Percentiles rank a stretch among this genome's conserved stretches.
phyloP scores from a whole-genome alignment of 2,888 invertebrate genomes.

The Mimumesa dahlbomi region DNA sequence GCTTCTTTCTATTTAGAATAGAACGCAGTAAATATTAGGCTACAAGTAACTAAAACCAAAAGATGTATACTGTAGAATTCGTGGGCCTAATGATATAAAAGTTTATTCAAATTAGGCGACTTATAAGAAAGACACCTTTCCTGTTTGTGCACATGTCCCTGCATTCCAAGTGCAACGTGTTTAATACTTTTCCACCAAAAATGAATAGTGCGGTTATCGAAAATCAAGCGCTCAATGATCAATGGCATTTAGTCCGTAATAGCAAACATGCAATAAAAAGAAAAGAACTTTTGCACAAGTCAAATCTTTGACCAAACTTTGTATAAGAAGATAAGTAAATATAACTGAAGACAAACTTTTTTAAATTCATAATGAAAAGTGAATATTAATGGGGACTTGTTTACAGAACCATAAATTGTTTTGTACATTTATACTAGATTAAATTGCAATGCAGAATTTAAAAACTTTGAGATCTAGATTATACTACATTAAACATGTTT shows the following conservation, averaged over 20 bases:
- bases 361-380: conserved; percentile 44
- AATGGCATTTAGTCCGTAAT: conserved; percentile 34
- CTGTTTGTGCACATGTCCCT: conserved; percentile 16
- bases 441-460: conserved; percentile 27
- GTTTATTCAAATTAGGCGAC: conserved; percentile 15
- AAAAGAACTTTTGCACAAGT: conserved; percentile 52
- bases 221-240: conserved; percentile 24
- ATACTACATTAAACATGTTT: conserved; percentile 32
- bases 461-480: conserved; percentile 13
- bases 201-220: conserved; percentile 10
- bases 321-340: conserved; percentile 36
- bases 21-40: conserved; percentile 12
- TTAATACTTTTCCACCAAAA: conserved; percentile 9
- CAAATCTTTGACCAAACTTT: conserved; percentile 57
- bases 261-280: conserved; percentile 22
- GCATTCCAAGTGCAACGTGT: neutral
- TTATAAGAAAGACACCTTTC: neutral
- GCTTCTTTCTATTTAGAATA: conserved; percentile 2
- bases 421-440: conserved; percentile 58
- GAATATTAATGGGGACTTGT: conserved; percentile 34
- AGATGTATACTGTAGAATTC: conserved; percentile 5
- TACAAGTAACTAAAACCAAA: conserved; percentile 12
- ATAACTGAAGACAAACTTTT: conserved; percentile 52
- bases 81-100: conserved; percentile 37
- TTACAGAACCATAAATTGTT: conserved; percentile 46